phyloP scores from a whole-genome alignment of 1,140 invertebrate genomes.

The Chlorops oryzae region DNA sequence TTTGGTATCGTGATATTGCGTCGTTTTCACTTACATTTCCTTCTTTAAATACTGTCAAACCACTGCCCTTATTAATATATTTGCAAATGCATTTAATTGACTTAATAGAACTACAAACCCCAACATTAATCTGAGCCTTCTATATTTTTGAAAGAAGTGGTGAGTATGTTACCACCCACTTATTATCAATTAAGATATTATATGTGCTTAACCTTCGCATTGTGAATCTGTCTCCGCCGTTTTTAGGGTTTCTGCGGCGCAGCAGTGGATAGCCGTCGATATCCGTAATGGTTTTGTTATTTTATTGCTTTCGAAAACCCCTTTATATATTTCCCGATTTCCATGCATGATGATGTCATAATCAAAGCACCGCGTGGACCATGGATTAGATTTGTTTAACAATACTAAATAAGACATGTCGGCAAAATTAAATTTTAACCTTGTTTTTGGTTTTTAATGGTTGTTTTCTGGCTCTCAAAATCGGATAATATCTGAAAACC shows the following conservation, averaged over 20 bases:
- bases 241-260: constrained; percentile 35
- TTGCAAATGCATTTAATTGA: constrained; percentile 36
- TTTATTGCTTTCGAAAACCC: constrained; percentile 20
- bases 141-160: constrained; percentile 27
- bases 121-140: constrained; percentile 35
- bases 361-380: constrained; percentile 49
- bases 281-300: constrained; percentile 24
- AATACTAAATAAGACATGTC: constrained; percentile 42
- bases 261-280: constrained; percentile 48
- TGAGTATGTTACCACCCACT: constrained; percentile 33
- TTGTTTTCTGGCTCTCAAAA: too few relatives aligned
- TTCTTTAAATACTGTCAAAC: constrained; percentile 38
- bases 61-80: constrained; percentile 24
- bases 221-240: constrained; percentile 19
- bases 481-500: too few relatives aligned
- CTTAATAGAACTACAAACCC: constrained; percentile 38
- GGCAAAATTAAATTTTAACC: too few relatives aligned
- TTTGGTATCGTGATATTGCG: constrained; percentile 23
- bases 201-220: constrained; percentile 14
- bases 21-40: constrained; percentile 17
- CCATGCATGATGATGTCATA: constrained; percentile 32
- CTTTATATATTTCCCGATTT: constrained; percentile 32
- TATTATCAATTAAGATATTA: constrained; percentile 23
- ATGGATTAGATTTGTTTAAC: constrained; percentile 51
- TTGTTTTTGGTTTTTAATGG: too few relatives aligned